Conservation (phyloP, 2,113 vertebrate species). For the Halichoeres trimaculatus region DNA sequence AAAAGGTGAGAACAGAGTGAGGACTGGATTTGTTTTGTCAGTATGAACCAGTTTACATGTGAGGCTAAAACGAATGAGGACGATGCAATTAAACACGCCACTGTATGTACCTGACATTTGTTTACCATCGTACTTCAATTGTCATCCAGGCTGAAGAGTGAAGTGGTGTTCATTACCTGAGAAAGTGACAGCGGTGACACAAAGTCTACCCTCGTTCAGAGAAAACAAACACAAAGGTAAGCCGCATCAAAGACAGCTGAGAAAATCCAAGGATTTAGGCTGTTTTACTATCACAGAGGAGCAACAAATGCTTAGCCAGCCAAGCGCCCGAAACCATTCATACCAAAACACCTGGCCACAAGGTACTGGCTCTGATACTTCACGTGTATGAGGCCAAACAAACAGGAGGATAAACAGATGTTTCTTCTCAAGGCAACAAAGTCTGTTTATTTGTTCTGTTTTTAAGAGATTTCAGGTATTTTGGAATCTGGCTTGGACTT, state of each 20-base stretch:
- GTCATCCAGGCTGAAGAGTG: background rate
- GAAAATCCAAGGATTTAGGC: constrained; percentile 4
- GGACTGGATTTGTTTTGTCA: background rate
- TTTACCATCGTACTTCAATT: background rate
- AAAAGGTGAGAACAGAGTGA: background rate
- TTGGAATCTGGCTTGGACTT: background rate
- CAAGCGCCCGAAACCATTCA: background rate
- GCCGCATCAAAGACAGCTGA: background rate
- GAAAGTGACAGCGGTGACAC: background rate
- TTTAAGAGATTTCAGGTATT: background rate
- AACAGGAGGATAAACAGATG: background rate
- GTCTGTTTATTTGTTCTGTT: background rate
- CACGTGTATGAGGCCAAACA: background rate
- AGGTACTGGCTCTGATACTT: background rate
- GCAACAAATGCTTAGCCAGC: constrained; percentile 10
- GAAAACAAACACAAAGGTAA: background rate
- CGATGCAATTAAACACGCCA: background rate
- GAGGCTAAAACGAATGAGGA: too few species aligned
- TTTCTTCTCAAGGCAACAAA: background rate
- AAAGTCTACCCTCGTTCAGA: too few species aligned
- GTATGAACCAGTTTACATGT: background rate
- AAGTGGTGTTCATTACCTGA: constrained; percentile 9
- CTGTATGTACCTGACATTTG: background rate
- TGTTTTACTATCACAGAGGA: constrained; percentile 2
- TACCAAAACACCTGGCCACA: background rate